Conservation (phyloP, 2,888 invertebrate species). For the Nemotelus nigrinus region DNA sequence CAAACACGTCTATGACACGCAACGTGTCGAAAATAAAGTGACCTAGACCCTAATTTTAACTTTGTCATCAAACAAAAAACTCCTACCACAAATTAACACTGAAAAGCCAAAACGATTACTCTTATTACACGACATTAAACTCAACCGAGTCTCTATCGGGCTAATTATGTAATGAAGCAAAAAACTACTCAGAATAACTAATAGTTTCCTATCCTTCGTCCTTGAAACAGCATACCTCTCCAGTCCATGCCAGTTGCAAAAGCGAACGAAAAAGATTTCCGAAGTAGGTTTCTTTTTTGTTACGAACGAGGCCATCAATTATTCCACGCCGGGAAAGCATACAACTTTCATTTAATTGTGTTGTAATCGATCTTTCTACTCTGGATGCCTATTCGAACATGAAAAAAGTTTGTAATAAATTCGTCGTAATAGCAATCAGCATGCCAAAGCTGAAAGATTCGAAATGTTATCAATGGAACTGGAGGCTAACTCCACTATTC, state of each 20-base stretch:
- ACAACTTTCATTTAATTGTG: slow-evolving; percentile 41
- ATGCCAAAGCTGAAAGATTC: background rate
- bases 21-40: too few species aligned
- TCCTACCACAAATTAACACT: background rate
- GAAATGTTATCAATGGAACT: background rate
- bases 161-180: slow-evolving; percentile 36
- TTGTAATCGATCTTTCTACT: slow-evolving; percentile 30
- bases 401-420: slow-evolving; percentile 24
- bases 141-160: slow-evolving; percentile 39
- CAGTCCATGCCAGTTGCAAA: background rate
- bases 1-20: too few species aligned
- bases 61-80: background rate
- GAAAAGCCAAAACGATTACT: slow-evolving; percentile 24
- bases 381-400: background rate
- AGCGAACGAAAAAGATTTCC: background rate
- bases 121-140: slow-evolving; percentile 12
- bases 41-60: background rate
- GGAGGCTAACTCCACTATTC: slow-evolving; percentile 18
- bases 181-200: background rate
- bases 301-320: slow-evolving; percentile 34
- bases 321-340: slow-evolving; percentile 8
- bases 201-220: slow-evolving; percentile 19
- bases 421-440: slow-evolving; percentile 5
- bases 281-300: background rate
- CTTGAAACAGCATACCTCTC: background rate